phyloP scores from a whole-genome alignment of 2,113 vertebrate species.

The Montifringilla adamsi region DNA sequence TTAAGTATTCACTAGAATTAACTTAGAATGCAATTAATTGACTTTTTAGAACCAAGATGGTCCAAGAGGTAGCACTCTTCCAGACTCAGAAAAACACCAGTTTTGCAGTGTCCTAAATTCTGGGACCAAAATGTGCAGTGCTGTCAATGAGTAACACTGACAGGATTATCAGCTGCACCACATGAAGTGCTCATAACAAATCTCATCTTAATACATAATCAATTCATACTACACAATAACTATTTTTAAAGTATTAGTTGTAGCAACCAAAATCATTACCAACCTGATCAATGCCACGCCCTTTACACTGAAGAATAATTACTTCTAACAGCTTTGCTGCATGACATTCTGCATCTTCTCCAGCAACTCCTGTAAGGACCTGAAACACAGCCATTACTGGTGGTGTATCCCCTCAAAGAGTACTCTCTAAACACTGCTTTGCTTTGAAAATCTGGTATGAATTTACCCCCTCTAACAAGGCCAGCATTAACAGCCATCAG shows the following conservation, averaged over 20 bases:
- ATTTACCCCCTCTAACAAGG: neutral
- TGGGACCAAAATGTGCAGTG: neutral
- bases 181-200: accelerated
- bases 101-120: neutral
- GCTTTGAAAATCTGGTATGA: neutral
- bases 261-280: neutral
- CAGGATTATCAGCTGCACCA: neutral
- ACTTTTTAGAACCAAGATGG: neutral
- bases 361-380: constrained; percentile 96
- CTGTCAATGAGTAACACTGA: neutral
- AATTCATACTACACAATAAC: neutral
- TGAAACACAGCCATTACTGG: constrained; percentile 49
- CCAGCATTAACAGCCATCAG: neutral
- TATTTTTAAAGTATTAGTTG: neutral
- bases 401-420: neutral
- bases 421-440: neutral
- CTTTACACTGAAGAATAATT: constrained; percentile 97
- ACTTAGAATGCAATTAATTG: neutral
- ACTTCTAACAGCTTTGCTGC: constrained; percentile 96
- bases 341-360: constrained; percentile 97
- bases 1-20: neutral
- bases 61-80: neutral
- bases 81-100: neutral
- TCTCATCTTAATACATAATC: neutral
- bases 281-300: constrained; percentile 97